phyloP scores from a whole-genome alignment of 2,113 vertebrate species.

The Nerophis ophidion region DNA sequence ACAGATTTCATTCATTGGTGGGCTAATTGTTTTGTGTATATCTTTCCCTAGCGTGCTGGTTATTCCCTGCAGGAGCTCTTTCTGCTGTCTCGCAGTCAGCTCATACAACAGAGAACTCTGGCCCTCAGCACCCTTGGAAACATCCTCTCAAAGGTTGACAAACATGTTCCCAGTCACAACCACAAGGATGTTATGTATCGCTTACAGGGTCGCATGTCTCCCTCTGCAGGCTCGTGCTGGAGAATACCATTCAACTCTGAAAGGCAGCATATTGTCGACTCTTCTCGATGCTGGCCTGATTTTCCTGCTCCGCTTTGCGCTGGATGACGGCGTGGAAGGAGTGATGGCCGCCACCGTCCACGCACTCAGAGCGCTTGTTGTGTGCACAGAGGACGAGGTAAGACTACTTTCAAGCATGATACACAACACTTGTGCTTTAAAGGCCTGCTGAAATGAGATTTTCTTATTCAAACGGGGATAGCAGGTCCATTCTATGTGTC shows the following conservation, averaged over 20 bases:
- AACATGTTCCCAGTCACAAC: not conserved
- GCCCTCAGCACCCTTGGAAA: slow-evolving; percentile 82
- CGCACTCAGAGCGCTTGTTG: slow-evolving; percentile 79
- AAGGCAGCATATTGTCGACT: slow-evolving; percentile 75
- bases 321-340: slow-evolving; percentile 86
- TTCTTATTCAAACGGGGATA: no score
- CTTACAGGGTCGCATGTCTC: not conserved
- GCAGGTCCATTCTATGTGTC: no score
- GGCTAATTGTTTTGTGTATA: not conserved
- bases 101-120: slow-evolving; percentile 86
- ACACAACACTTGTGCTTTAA: not conserved
- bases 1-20: not conserved
- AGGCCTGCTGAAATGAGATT: no score
- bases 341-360: slow-evolving; percentile 81
- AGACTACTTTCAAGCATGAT: slow-evolving; percentile 6
- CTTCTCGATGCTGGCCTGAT: slow-evolving; percentile 92
- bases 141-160: slow-evolving; percentile 81
- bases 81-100: slow-evolving; percentile 87
- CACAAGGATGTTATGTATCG: not conserved
- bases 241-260: slow-evolving; percentile 74
- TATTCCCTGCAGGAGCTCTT: slow-evolving; percentile 97
- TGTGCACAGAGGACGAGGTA: slow-evolving; percentile 87
- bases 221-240: slow-evolving; percentile 77
- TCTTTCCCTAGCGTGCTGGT: slow-evolving; percentile 79
- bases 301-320: slow-evolving; percentile 87